Base-by-base conservation (phyloP, 2,113 vertebrate species). In the Zosterops borbonicus region DNA sequence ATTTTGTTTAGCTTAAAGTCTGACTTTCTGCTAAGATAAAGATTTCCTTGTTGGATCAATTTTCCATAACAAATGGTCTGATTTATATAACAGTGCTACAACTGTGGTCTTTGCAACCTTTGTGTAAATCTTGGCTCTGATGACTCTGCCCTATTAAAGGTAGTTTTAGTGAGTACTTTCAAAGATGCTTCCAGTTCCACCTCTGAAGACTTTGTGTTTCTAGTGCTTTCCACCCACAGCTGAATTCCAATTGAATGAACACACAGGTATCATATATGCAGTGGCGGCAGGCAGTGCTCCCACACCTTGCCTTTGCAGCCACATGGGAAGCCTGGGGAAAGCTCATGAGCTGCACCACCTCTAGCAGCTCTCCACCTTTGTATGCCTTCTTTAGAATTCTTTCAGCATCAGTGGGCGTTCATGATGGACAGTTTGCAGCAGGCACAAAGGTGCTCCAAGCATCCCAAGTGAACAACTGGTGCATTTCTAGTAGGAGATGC, bases 241-340 rank as follows among this genome's bases (percentile, higher is more conserved):
- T 47, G 5, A 9, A 41, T 56, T 53, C 59, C 42, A 58, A 2
- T 10, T 4, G 31, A 58, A 49, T 22, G n/a, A 76, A 6, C 50
- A 5, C 9, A 5, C 0, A 16, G 29, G 9, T 22, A 22, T 27
- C 3, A 24, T 14, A 13, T 7, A 1, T 4, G 6, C 14, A 35
- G 21, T 17, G 29, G 14, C 35, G 64, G 39, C 53, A 67, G 31
- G 8, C 16, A 78, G 29, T 24, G 7, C 39, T 80, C 68, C 63
- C 55, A 37, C 44, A 41, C 19, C 20, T 21, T 62, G n/a, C 49
- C 39, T 87, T 70, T 78, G 42, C 60, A 46, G 55, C 44, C 27
- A 12, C 5, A 1, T 39, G 56, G 81, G 35, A 70, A 84, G 69
- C 63, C 84, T 65, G 20, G 20, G 31, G 27, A 81, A 73, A 69